These are phyloP conservation scores for Merluccius polli DNA, from an alignment of 2,797 vertebrate species.

Conservation along the genomic window DNA sequence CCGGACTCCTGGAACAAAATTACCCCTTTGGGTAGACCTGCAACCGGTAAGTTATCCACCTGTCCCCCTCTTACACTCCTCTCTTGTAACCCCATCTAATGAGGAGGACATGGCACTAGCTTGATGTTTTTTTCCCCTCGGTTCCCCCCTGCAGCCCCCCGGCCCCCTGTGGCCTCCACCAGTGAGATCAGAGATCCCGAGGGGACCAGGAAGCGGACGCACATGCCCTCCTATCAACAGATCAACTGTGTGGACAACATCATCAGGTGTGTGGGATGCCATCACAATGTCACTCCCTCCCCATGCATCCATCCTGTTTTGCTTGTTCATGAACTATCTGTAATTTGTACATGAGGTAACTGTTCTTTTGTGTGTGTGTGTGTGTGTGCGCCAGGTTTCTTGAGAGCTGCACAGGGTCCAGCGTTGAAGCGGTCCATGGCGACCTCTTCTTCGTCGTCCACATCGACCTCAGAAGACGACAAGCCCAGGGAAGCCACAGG, in stretches of 20 bases:
- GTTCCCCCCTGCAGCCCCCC: conserved; percentile 27
- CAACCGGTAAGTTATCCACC: conserved; percentile 45
- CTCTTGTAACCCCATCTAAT: background rate
- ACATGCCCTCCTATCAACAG: conserved; percentile 87
- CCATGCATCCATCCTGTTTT: background rate
- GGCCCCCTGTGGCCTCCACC: conserved; percentile 44
- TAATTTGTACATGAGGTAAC: conserved; percentile 3
- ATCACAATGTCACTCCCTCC: background rate
- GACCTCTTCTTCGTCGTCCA: conserved; percentile 79
- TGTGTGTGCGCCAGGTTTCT: conserved; percentile 72
- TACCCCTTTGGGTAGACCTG: conserved; percentile 43
- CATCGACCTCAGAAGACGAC: conserved; percentile 82
- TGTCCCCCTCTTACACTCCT: too few relatives aligned
- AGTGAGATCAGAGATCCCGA: conserved; percentile 54
- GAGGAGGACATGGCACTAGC: too few relatives aligned
- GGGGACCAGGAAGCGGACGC: conserved; percentile 64
- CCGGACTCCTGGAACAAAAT: conserved; percentile 67
- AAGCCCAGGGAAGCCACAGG: conserved; percentile 51
- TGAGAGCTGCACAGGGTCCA: conserved; percentile 81
- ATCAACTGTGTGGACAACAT: conserved; percentile 89
- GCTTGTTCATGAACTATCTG: too few relatives aligned
- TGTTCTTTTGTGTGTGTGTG: background rate
- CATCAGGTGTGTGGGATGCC: conserved; percentile 70
- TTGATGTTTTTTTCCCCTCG: background rate
- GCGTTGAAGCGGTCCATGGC: conserved; percentile 77